phyloP scores from a whole-genome alignment of 1,140 invertebrate genomes.

The Atta cephalotes region DNA sequence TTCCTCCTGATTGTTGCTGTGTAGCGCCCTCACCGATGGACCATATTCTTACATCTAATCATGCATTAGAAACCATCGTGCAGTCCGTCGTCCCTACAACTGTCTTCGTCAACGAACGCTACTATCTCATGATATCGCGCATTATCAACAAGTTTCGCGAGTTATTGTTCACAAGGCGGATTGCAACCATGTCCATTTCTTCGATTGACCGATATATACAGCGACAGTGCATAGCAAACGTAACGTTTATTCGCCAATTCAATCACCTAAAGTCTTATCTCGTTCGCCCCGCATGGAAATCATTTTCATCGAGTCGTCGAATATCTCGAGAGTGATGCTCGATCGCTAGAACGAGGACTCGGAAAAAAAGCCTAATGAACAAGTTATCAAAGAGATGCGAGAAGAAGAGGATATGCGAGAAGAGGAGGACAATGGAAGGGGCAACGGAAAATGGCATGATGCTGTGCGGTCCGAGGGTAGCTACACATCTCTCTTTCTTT shows the following conservation, averaged over 20 bases:
- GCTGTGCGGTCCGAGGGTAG: constrained; percentile 81
- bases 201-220: constrained; percentile 29
- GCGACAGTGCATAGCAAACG: constrained; percentile 24
- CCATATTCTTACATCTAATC: constrained; percentile 91
- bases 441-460: constrained; percentile 77
- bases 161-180: constrained; percentile 57
- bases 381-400: neutral
- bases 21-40: constrained; percentile 98
- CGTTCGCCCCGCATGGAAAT: constrained; percentile 42
- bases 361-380: constrained; percentile 30
- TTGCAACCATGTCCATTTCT: constrained; percentile 56
- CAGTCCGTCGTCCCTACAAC: constrained; percentile 75
- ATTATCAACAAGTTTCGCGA: constrained; percentile 67
- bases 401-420: constrained; percentile 24
- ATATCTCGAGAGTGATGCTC: constrained; percentile 57
- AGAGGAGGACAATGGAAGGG: constrained; percentile 46
- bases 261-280: constrained; percentile 51
- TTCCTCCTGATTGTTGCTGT: constrained; percentile 99
- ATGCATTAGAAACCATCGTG: constrained; percentile 78
- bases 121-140: constrained; percentile 47
- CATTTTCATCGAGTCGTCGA: constrained; percentile 41
- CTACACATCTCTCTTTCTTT: constrained; percentile 81
- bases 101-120: constrained; percentile 56
- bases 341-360: constrained; percentile 20
- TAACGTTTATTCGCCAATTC: constrained; percentile 33